phyloP scores from a whole-genome alignment of 2,113 vertebrate genomes.

The Cyrtonyx montezumae region DNA sequence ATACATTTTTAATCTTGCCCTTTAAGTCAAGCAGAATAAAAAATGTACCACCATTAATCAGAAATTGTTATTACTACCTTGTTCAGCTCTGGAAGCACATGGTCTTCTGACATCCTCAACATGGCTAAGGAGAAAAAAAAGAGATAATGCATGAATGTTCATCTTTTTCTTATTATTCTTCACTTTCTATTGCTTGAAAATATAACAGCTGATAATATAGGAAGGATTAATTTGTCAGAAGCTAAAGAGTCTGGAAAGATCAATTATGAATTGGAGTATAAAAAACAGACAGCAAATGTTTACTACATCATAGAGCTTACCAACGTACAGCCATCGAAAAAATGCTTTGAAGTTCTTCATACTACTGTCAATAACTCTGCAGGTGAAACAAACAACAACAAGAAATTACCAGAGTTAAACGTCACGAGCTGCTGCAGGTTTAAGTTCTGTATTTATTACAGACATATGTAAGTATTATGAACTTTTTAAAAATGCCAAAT shows the following conservation, averaged over 20 bases:
- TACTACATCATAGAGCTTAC: slow-evolving; percentile 79
- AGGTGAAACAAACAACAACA: slow-evolving; percentile 12
- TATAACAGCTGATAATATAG: neutral
- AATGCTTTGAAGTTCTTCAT: slow-evolving; percentile 99
- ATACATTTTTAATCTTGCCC: neutral
- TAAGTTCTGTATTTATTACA: neutral
- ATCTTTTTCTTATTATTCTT: neutral
- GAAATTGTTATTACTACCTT: slow-evolving; percentile 81
- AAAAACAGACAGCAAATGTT: neutral
- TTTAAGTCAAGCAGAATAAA: neutral
- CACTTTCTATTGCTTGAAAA: neutral
- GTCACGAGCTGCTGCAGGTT: neutral
- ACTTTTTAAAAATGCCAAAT: neutral
- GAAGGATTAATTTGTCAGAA: neutral
- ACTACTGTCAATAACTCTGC: slow-evolving; percentile 97
- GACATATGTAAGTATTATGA: neutral
- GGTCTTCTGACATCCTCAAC: slow-evolving; percentile 98
- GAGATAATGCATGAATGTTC: slow-evolving; percentile 1
- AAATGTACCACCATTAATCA: neutral
- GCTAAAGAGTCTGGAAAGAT: neutral
- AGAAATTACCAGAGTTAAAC: neutral
- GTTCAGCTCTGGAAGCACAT: slow-evolving; percentile 94
- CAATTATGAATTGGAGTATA: neutral
- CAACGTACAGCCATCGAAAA: slow-evolving; percentile 97
- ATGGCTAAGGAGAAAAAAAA: slow-evolving; percentile 82